A percentile compares a stretch with the other conserved stretches of the same genome.
Conservation (phyloP, 1,140 invertebrate genomes). For the Eurosta solidaginis region DNA sequence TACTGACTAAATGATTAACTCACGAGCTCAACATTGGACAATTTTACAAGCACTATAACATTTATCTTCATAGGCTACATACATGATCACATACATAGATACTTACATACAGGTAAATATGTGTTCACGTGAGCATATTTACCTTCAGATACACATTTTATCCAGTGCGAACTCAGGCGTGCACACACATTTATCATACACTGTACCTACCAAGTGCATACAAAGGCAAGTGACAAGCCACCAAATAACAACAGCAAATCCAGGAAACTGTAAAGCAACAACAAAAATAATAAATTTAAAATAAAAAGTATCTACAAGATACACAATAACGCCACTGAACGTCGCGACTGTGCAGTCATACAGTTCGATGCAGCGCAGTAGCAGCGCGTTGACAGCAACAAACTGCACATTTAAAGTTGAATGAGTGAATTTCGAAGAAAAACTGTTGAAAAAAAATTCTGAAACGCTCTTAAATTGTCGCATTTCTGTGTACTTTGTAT, state of each 20-base stretch:
- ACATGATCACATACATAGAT: not conserved
- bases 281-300: conserved; percentile 5
- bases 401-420: not conserved
- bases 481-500: too few relatives aligned
- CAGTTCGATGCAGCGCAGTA: not conserved
- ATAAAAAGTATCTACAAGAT: conserved; percentile 25
- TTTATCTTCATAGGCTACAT: not conserved
- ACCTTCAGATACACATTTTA: too few relatives aligned
- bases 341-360: too few relatives aligned
- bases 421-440: not conserved
- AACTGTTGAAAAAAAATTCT: not conserved
- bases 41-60: not conserved
- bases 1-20: not conserved
- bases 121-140: not conserved
- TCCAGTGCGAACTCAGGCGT: not conserved
- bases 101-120: not conserved
- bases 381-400: not conserved
- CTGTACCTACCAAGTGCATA: not conserved
- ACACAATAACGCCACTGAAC: too few relatives aligned
- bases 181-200: not conserved
- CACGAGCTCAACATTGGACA: not conserved
- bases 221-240: conserved; percentile 19
- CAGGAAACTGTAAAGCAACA: not conserved
- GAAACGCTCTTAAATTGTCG: too few relatives aligned
- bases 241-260: not conserved